A percentile compares a stretch with the other conserved stretches of the same genome.
Conservation (phyloP, 2,888 invertebrate genomes). For the Colostygia pectinataria region DNA sequence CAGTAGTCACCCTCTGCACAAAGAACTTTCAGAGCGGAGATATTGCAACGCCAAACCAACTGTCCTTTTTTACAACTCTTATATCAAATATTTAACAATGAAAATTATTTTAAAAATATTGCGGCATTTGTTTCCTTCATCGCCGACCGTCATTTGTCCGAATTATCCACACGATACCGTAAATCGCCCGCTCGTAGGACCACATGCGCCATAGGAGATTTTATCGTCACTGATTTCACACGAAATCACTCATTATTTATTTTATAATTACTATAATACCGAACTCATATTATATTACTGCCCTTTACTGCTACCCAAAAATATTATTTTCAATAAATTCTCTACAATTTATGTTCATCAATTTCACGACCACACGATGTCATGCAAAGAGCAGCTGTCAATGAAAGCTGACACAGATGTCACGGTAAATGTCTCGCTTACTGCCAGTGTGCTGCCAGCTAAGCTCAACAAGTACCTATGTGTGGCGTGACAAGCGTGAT, state of each 20-base stretch:
- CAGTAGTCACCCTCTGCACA: too few species aligned
- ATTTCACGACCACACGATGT: conserved; percentile 4
- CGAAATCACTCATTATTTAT: conserved; percentile 11
- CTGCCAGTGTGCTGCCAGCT: conserved; percentile 2
- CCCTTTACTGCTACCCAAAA: too few species aligned
- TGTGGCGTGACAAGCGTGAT: conserved; percentile 34
- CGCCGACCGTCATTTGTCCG: conserved; percentile 36
- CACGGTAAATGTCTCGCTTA: conserved; percentile 20
- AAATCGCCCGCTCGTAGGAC: conserved; percentile 29
- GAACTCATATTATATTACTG: too few species aligned
- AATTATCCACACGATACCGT: conserved; percentile 34
- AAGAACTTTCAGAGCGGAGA: too few species aligned
- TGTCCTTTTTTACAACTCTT: too few species aligned
- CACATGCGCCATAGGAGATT: conserved; percentile 32
- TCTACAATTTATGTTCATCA: conserved; percentile 3
- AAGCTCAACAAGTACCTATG: conserved; percentile 56
- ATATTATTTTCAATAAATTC: too few species aligned
- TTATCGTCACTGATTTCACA: conserved; percentile 23
- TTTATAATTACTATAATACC: too few species aligned
- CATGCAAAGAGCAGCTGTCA: conserved; percentile 28
- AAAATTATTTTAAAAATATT: conserved; percentile 19
- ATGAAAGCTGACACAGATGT: conserved; percentile 24
- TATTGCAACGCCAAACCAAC: too few species aligned
- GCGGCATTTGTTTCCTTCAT: conserved; percentile 25
- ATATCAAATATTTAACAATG: not conserved